A percentile compares a stretch with the other conserved stretches of the same genome.
Evolutionary conservation across 2,888 invertebrate species (phyloP).

Genomic region (Syrista parreyssii): DNA sequence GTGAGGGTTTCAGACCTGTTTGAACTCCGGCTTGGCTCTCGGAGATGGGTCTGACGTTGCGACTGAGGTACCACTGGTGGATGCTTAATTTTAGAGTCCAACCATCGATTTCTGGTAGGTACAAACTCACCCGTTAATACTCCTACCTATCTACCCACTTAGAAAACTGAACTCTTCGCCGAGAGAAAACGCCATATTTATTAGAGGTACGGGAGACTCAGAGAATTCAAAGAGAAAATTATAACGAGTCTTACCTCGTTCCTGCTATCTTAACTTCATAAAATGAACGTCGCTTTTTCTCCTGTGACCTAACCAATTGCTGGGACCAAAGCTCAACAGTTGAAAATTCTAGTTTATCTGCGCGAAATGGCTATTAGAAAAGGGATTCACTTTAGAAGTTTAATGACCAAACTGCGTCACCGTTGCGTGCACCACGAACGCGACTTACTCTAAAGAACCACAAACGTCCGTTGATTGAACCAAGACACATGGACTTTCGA

Average conservation of each 20-base stretch:
- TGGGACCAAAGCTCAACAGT: neutral
- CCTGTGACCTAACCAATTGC: neutral
- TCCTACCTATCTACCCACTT: neutral
- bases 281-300: neutral
- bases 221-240: neutral
- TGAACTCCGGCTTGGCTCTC: conserved; percentile 15
- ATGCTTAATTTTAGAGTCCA: neutral
- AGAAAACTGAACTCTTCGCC: neutral
- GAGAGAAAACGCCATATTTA: neutral
- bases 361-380: neutral
- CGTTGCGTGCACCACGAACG: conserved; percentile 18
- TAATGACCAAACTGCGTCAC: conserved; percentile 36
- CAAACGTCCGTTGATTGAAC: neutral
- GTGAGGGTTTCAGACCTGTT: conserved; percentile 40
- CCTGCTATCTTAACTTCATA: neutral
- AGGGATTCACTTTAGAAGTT: conserved; percentile 24
- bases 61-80: conserved; percentile 2
- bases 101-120: neutral
- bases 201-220: neutral
- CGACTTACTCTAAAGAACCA: neutral
- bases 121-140: neutral
- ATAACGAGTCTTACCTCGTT: neutral
- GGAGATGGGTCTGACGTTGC: conserved; percentile 3
- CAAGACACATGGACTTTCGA: neutral
- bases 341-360: neutral